Conservation (phyloP, 1,140 invertebrate genomes). For the Calephelis nemesis region DNA sequence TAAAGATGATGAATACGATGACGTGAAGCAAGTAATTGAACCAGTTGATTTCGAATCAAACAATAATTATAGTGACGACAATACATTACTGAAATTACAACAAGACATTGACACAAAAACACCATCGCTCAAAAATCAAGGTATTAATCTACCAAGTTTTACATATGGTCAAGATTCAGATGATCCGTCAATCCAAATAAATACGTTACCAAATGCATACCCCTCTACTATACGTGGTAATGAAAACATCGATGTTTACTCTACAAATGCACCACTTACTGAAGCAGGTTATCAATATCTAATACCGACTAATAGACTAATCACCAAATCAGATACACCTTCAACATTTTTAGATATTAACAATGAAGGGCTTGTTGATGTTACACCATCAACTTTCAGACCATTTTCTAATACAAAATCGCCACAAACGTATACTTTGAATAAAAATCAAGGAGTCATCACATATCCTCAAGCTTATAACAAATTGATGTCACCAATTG, state of each 20-base stretch:
- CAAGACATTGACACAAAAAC: neutral
- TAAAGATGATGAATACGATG: neutral
- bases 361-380: neutral
- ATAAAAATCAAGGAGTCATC: neutral
- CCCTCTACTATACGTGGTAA: neutral
- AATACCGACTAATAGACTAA: conserved; percentile 20
- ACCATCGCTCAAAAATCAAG: neutral
- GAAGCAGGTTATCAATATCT: conserved; percentile 28
- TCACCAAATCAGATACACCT: neutral
- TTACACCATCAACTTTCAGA: neutral
- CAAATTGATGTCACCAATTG: neutral
- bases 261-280: neutral
- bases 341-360: neutral
- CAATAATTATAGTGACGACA: neutral
- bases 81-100: neutral
- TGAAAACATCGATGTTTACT: neutral
- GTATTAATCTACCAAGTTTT: neutral
- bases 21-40: neutral
- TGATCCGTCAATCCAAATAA: neutral
- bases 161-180: neutral
- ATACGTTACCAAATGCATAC: neutral
- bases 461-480: neutral
- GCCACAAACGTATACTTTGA: neutral
- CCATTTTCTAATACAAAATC: neutral
- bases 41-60: neutral